Evolutionary conservation across 2,888 invertebrate species (phyloP).

Genomic region (Chironomus riparius): DNA sequence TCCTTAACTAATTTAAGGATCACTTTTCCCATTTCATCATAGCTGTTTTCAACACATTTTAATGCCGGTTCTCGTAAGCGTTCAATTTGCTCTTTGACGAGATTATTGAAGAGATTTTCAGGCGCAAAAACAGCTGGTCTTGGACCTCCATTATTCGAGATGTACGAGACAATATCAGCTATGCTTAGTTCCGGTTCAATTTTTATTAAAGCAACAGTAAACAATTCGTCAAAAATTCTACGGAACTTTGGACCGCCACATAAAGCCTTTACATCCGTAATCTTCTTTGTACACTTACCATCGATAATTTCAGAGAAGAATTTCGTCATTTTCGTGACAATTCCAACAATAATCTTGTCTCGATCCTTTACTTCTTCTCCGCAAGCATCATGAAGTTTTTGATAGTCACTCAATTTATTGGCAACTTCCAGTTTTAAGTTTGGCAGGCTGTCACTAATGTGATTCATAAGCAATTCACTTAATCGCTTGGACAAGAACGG

Average conservation of each 20-base stretch:
- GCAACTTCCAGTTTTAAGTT: slow-evolving; percentile 97
- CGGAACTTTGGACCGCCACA: slow-evolving; percentile 98
- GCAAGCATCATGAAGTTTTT: slow-evolving; percentile 88
- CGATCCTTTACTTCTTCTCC: slow-evolving; percentile 96
- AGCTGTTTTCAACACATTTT: slow-evolving; percentile 93
- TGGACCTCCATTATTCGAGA: slow-evolving; percentile 95
- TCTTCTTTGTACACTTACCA: slow-evolving; percentile 73
- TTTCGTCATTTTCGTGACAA: slow-evolving; percentile 97
- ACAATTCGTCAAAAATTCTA: slow-evolving; percentile 99
- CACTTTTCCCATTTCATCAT: slow-evolving; percentile 99
- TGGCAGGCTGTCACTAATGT: slow-evolving; percentile 96
- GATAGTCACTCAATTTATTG: slow-evolving; percentile 88
- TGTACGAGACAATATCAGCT: slow-evolving; percentile 96
- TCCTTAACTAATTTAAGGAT: slow-evolving; percentile 96
- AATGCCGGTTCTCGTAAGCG: slow-evolving; percentile 93
- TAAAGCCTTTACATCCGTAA: slow-evolving; percentile 95
- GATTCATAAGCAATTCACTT: slow-evolving; percentile 95
- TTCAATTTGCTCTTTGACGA: slow-evolving; percentile 91
- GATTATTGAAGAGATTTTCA: slow-evolving; percentile 92
- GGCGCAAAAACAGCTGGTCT: slow-evolving; percentile 84
- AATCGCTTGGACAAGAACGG: slow-evolving; percentile 93
- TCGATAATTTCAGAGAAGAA: slow-evolving; percentile 98
- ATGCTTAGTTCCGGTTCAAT: slow-evolving; percentile 89
- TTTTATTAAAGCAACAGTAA: slow-evolving; percentile 85
- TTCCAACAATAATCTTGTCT: slow-evolving; percentile 92